Evolutionary conservation across 2,797 vertebrate genomes (phyloP), one percentile per base, ranked within the genome.

Genomic region (Hemibagrus guttatus): DNA sequence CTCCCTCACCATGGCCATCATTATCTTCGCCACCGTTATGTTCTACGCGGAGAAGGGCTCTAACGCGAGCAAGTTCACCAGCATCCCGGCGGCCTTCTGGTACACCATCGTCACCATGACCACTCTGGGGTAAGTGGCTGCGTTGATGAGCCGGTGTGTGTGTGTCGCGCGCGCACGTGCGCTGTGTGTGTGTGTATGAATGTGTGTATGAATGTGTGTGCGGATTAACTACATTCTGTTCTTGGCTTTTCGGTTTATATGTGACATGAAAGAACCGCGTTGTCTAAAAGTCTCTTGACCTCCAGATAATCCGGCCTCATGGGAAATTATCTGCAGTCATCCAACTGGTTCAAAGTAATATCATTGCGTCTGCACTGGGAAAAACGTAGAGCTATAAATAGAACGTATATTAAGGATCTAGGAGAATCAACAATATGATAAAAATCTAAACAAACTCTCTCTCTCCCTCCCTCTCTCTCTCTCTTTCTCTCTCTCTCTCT

Each of bases 101-200:
- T 99, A 99, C 94, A 99, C 98, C 94, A 99, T 99, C 35, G 98
- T 99, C 94, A 99, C 98, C 95, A 99, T 99, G 98, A 99, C 98
- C 42, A 99, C 98, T 3, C 94, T 99, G 72, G 98, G 98, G 98
- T 99, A 95, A 95, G 98, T 97, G 87, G 85, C 59, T 16, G 76
- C 85, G 81, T 75, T 66, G 72, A 63, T 74, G 75, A 58, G 69
- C 42, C 7, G 1, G 42, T 19, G 35, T 13, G 42, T 28, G 46
- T 78, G 72, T 66, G 66, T 39, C 3, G 14, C 81, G 75, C 75
- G 39, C 81, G 78, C 31, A n/a, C n/a, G n/a, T n/a, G n/a, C n/a
- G n/a, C n/a, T n/a, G n/a, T n/a, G n/a, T n/a, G n/a, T n/a, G n/a
- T n/a, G n/a, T n/a, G n/a, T n/a, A n/a, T 46, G 5, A 2, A 49